These are phyloP conservation scores for Ostrea denselamellosa DNA, from an alignment of 1,140 invertebrate genomes.

Conservation along the genomic window DNA sequence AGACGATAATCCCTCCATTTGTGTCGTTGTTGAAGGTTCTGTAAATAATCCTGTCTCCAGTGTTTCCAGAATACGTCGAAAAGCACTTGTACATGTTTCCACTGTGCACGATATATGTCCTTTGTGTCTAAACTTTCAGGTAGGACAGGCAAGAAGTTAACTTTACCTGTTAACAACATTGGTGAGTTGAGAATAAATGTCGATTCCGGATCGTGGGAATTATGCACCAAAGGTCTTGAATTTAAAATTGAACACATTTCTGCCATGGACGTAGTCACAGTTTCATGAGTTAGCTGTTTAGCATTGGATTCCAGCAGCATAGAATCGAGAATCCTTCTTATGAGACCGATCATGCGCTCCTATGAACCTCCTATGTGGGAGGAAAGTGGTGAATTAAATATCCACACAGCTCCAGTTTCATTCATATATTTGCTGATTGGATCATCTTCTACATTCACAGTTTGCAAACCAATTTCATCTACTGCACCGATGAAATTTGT, in stretches of 20 bases:
- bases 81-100: slow-evolving; percentile 56
- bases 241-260: slow-evolving; percentile 52
- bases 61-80: slow-evolving; percentile 56
- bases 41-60: slow-evolving; percentile 49
- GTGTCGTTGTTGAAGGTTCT: slow-evolving; percentile 5
- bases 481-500: slow-evolving; percentile 56
- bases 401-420: slow-evolving; percentile 8
- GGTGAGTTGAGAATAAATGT: slow-evolving; percentile 48
- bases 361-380: slow-evolving; percentile 44
- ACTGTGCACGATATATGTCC: slow-evolving; percentile 49
- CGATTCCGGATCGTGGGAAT: slow-evolving; percentile 50
- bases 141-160: not conserved
- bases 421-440: not conserved
- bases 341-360: slow-evolving; percentile 15
- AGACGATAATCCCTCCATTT: slow-evolving; percentile 47
- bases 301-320: not conserved
- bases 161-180: slow-evolving; percentile 52
- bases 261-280: slow-evolving; percentile 46
- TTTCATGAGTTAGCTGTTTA: slow-evolving; percentile 47
- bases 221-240: slow-evolving; percentile 48
- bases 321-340: slow-evolving; percentile 8
- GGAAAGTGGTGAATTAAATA: slow-evolving; percentile 43
- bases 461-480: not conserved
- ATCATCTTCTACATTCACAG: not conserved
- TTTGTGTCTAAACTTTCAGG: not conserved